These are phyloP conservation scores for Hephaestus fuliginosus DNA, from an alignment of 2,797 vertebrate species.

Conservation along the genomic window DNA sequence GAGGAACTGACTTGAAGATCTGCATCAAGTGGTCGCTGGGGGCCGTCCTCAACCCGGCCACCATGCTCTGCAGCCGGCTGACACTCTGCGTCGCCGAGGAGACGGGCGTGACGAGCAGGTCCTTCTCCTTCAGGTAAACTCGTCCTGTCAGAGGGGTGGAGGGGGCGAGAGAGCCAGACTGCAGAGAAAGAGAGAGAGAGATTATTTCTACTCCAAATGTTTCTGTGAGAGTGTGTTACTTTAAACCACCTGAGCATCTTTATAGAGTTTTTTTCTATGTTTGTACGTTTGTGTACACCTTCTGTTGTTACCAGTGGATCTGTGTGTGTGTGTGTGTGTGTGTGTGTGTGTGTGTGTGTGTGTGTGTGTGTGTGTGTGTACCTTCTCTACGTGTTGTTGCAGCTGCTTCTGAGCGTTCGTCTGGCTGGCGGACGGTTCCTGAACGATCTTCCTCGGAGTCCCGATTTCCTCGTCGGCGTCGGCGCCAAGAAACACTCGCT, in stretches of 20 bases:
- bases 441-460: slow-evolving; percentile 88
- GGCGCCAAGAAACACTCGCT: slow-evolving; percentile 95
- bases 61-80: slow-evolving; percentile 93
- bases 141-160: slow-evolving; percentile 96
- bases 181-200: slow-evolving; percentile 10
- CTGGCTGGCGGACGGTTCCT: slow-evolving; percentile 79
- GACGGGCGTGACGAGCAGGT: slow-evolving; percentile 92
- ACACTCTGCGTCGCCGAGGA: slow-evolving; percentile 97
- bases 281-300: not conserved
- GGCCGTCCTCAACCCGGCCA: slow-evolving; percentile 89
- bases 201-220: not conserved
- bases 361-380: slow-evolving; percentile 59
- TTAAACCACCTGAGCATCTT: not conserved
- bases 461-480: slow-evolving; percentile 98
- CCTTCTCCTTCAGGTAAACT: slow-evolving; percentile 94
- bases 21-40: slow-evolving; percentile 90
- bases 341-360: slow-evolving; percentile 17
- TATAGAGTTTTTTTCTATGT: not conserved
- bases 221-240: not conserved
- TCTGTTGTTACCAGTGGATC: not conserved
- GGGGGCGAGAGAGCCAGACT: slow-evolving; percentile 93
- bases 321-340: not conserved
- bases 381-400: slow-evolving; percentile 94
- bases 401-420: slow-evolving; percentile 85
- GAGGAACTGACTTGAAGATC: slow-evolving; percentile 89